Base-by-base conservation (phyloP, 2,113 vertebrate species). In the Lipotes vexillifer region DNA sequence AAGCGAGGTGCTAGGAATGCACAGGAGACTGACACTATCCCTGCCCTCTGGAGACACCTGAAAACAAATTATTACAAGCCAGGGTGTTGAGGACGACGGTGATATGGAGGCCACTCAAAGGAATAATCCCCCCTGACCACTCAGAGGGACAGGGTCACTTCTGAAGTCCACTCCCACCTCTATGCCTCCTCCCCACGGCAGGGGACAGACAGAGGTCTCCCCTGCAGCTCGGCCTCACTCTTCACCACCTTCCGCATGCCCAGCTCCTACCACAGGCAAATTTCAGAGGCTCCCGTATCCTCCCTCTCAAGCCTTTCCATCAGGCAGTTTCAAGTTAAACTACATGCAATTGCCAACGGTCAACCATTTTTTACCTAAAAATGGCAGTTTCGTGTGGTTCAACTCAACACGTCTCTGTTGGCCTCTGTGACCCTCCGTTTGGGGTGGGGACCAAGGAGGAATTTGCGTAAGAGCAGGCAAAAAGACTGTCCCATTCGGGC, bases 211-310 rank as follows among this genome's bases (percentile, higher is more conserved):
- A 12, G 36, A 55, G 41, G 21, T 44, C 27, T 46, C 21, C 29
- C n/a, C 14, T 61, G 36, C 25, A 5, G 4, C 68, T n/a, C 1
- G 2, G n/a, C 23, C 3, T 66, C 55, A n/a, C n/a, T 92, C 38
- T 12, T 31, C 1, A 2, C 36, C 81, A 12, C 36, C 5, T 1
- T 31, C n/a, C 25, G 3, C 5, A 15, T 0, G 2, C 6, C 46
- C 0, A 5, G 27, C 72, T 71, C 66, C 52, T 27, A 11, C 31
- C 8, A 20, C 14, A 27, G 52, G 31, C 68, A 66, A 49, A 29
- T 6, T 38, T 59, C 44, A 71, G 23, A 94, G 23, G 1, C 8
- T 20, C 46, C 29, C 4, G 2, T 29, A n/a, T 5, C 23, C 25
- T 66, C 44, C 1, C 29, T 55, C 66, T 46, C 11, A n/a, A 20